Evolutionary conservation across 1,140 invertebrate species (phyloP), one percentile per base, ranked within the genome.

Genomic region (Drosophila repletoides): DNA sequence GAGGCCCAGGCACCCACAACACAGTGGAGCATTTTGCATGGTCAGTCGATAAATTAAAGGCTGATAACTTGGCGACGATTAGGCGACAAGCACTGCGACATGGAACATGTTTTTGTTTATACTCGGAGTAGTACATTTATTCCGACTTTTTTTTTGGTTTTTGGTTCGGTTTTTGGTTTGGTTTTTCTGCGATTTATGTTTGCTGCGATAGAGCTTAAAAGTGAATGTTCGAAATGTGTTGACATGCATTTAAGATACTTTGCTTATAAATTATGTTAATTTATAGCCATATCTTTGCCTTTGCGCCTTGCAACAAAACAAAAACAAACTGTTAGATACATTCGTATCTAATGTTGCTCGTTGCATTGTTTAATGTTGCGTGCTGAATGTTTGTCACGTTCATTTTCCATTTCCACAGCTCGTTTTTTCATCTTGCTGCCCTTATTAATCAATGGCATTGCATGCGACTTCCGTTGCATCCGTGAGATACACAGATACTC

Each of bases 241-340:
- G 76, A 79, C 75, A 79, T 79, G 75, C 75, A 79, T 79, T 79
- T 79, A 79, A 79, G 75, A 79, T 79, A 77, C 75, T 79, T 56
- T 80, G 75, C 76, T 67, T 77, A 73, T 79, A 79, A 79, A 79
- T 79, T 79, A 79, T 79, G 65, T 79, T 79, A 74, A 79, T 79
- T 79, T 79, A 79, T 79, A 34, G 46, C 63, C 74, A 65, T 79
- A 77, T 77, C 73, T 59, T n/a, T 12, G 36, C 26, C 22, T 36
- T 45, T 17, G 21, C 28, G 22, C 28, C 15, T 41, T 48, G 49
- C 34, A 36, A 55, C 12, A n/a, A 45, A 21, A 45, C 40, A 22
- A 19, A 22, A 19, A 40, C 38, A 21, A 3, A 41, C 38, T n/a
- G 19, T 3, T 40, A 36, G 31, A 46, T 33, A 45, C 43, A 46